Evolutionary conservation across 1,140 invertebrate species (phyloP), one percentile per base, ranked within the genome.

Genomic region (Drosophila repletoides): DNA sequence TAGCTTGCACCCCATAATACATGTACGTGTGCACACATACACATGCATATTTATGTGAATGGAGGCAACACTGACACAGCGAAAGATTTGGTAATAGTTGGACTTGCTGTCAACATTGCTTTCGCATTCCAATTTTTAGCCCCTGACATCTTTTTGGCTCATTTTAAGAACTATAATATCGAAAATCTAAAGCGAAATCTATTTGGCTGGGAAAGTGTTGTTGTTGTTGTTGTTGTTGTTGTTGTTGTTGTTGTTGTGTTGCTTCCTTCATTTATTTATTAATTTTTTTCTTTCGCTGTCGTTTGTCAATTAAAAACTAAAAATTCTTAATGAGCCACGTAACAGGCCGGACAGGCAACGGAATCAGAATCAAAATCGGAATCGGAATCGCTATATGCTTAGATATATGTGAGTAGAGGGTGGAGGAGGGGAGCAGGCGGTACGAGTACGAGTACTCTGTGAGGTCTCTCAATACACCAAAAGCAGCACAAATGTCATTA

Each of bases 281-380:
- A 60, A 36, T 60, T 14, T 69, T 41, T 68, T 48, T 36, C 26
- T 49, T 55, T 61, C 33, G 41, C 48, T 38, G 29, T 67, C 56
- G 64, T 60, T 49, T 80, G 73, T 86, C 80, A 84, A 84, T 84
- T 84, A 84, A 83, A 84, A 71, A 60, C 69, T 63, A 65, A 83
- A 84, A 70, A 83, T 67, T 84, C 77, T 84, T 83, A 83, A 83
- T 84, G 77, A 83, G 79, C 74, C 77, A 83, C 77, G 69, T 83
- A 84, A 84, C 73, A 83, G 67, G 64, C 55, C 36, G 49, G 51
- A 31, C 61, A 72, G 66, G 52, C 58, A 46, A 31, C 31, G 24
- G 56, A 29, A 9, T 1, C 7, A 21, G 2, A 7, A 15, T 36
- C 45, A 28, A 12, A 14, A 26, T 2, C 40, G n/a, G 22, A 7